Conservation (phyloP, 2,888 invertebrate species). For the Chesias legatella region DNA sequence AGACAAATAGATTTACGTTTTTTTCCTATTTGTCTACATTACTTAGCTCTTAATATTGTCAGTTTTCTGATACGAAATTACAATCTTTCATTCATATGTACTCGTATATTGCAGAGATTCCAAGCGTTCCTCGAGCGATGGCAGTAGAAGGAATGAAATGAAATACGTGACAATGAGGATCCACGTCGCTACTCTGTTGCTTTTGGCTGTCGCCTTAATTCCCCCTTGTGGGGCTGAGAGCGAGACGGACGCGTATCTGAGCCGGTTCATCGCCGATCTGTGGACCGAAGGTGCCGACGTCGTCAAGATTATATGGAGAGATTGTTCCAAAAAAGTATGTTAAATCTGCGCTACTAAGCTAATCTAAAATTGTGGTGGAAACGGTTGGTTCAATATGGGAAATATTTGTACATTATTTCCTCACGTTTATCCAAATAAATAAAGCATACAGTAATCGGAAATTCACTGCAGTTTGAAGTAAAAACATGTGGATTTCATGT, state of each 20-base stretch:
- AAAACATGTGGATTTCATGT: no score
- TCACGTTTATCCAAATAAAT: no score
- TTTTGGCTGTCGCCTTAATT: constrained; percentile 41
- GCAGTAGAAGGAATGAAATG: constrained; percentile 40
- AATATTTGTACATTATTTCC: no score
- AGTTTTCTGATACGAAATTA: background rate
- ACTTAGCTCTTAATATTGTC: no score
- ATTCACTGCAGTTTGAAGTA: no score
- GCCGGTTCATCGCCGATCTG: constrained; percentile 66
- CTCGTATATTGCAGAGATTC: constrained; percentile 31
- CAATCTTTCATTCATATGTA: no score
- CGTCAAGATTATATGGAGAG: constrained; percentile 68
- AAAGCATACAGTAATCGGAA: no score
- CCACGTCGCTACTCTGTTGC: constrained; percentile 33
- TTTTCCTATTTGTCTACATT: no score
- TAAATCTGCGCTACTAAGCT: no score
- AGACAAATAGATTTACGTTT: no score
- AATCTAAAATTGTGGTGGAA: no score
- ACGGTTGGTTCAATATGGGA: no score
- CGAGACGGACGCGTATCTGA: constrained; percentile 58
- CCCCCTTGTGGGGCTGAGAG: constrained; percentile 45
- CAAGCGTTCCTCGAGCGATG: constrained; percentile 41
- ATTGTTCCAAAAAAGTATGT: constrained; percentile 73
- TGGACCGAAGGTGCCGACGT: constrained; percentile 74
- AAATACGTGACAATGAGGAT: constrained; percentile 47